These are phyloP conservation scores for Rhinogobius similis DNA, from an alignment of 2,113 vertebrate genomes.

Conservation along the genomic window DNA sequence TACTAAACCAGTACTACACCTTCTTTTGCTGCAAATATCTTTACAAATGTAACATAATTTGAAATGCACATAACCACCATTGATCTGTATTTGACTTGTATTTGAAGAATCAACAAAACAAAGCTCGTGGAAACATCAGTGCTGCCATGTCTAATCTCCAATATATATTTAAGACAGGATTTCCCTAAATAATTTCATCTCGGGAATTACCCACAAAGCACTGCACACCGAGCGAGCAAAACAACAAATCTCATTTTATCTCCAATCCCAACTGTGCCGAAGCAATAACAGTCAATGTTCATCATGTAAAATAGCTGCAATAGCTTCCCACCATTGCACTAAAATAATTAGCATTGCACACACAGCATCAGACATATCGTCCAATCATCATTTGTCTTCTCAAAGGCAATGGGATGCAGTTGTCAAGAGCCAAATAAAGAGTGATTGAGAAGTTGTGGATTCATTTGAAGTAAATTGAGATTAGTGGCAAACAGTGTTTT, in stretches of 20 bases:
- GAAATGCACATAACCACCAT: no score
- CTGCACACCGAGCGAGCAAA: constrained; percentile 18
- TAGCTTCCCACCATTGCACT: constrained; percentile 21
- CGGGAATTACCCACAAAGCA: constrained; percentile 30
- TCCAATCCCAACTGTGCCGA: constrained; percentile 31
- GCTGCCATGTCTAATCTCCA: constrained; percentile 32
- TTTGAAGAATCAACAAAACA: constrained; percentile 1
- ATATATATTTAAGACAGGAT: constrained; percentile 47
- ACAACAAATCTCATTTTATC: constrained; percentile 48
- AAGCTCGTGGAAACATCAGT: not conserved
- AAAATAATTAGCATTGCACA: constrained; percentile 45
- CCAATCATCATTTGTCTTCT: constrained; percentile 33
- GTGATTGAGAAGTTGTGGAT: not conserved
- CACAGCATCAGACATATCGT: constrained; percentile 32
- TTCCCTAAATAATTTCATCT: constrained; percentile 37
- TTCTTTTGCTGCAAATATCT: no score
- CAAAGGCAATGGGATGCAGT: constrained; percentile 8
- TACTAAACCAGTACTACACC: no score
- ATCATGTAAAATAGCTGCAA: constrained; percentile 34
- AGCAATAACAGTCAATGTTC: constrained; percentile 29
- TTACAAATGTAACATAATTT: no score
- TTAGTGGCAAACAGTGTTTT: not conserved
- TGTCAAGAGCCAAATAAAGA: constrained; percentile 27
- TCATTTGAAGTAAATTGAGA: not conserved
- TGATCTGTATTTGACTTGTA: not conserved